phyloP scores from a whole-genome alignment of 2,113 vertebrate species.

The Raphicerus campestris region DNA sequence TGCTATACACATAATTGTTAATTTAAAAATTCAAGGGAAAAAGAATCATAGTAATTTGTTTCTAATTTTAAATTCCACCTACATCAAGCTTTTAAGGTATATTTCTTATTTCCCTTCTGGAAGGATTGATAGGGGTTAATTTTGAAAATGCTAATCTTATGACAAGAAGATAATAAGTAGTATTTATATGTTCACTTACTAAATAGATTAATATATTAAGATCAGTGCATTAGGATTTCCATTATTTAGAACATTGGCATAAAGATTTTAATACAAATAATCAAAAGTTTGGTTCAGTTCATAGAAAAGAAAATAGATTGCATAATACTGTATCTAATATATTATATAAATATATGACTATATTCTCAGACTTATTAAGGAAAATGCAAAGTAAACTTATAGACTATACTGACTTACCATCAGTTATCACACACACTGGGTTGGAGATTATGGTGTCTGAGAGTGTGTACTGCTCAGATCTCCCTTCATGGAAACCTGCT shows the following conservation, averaged over 20 bases:
- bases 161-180: background rate
- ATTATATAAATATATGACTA: background rate
- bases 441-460: background rate
- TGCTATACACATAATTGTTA: background rate
- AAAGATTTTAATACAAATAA: background rate
- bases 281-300: background rate
- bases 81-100: background rate
- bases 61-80: background rate
- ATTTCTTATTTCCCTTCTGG: background rate
- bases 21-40: background rate
- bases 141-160: conserved; percentile 17
- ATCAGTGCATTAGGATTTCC: background rate
- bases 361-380: background rate
- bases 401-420: background rate
- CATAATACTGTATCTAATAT: background rate
- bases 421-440: background rate
- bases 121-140: background rate
- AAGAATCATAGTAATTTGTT: background rate
- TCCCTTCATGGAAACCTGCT: background rate
- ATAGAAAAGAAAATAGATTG: background rate
- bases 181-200: background rate
- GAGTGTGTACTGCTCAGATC: background rate
- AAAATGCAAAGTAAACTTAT: background rate
- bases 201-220: background rate
- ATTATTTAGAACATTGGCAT: background rate